Evolutionary conservation across 2,797 vertebrate genomes (phyloP).

Genomic region (Picus viridis): DNA sequence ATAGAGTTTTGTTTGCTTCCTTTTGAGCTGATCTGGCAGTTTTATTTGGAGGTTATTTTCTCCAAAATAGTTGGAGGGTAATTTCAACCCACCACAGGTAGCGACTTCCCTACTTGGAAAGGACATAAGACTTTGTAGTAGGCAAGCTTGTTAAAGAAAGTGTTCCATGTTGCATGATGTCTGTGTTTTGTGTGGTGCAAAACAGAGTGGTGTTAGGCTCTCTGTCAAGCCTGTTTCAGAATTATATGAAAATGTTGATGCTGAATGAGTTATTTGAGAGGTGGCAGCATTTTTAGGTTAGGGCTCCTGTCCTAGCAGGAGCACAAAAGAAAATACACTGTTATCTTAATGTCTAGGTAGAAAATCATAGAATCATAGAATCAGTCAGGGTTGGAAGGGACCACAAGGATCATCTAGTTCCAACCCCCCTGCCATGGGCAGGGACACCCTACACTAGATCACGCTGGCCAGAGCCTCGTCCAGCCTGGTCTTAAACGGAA

Average conservation of each 20-base stretch:
- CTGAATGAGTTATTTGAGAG: background rate
- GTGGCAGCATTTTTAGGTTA: background rate
- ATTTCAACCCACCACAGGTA: no score
- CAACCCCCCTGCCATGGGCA: no score
- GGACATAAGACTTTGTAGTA: background rate
- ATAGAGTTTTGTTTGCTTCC: no score
- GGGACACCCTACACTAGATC: no score
- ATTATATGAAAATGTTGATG: rapidly evolving
- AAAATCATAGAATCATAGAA: no score
- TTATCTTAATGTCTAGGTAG: background rate
- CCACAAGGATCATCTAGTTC: no score
- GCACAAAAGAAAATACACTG: background rate
- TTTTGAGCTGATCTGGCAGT: no score
- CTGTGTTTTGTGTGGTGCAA: background rate
- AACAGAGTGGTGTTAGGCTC: background rate
- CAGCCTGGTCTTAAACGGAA: no score
- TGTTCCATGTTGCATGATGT: rapidly evolving
- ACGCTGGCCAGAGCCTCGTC: no score
- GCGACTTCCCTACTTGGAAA: background rate
- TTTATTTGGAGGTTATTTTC: no score
- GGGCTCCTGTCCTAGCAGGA: background rate
- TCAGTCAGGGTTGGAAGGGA: no score
- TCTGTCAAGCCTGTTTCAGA: background rate
- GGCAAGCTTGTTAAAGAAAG: background rate
- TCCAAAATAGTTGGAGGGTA: no score